Evolutionary conservation across 2,888 invertebrate species (phyloP), one percentile per base, ranked within the genome.

Genomic region (Agrotis segetum): DNA sequence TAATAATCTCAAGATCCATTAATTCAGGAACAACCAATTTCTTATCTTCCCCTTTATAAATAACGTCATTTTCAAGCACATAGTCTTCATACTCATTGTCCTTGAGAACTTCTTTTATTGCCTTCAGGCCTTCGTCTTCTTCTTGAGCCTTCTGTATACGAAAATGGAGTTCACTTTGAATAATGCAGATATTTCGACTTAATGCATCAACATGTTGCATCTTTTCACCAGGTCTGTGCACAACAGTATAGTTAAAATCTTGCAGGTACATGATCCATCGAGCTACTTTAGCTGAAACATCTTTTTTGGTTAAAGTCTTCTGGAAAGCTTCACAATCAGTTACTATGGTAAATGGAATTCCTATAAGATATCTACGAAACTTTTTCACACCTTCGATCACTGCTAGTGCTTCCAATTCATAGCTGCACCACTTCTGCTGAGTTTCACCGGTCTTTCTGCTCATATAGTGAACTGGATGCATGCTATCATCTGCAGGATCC

Each of bases 281-380:
- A 1, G 60, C 47, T 47, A 60, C 24, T 24, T 60, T 60, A 4
- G 47, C 46, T 24, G 17, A 46, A 16, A 47, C 47, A 16, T 47
- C 24, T n/a, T 13, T 47, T 17, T 60, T 47, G 2, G 29, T 29
- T 13, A 60, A 24, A 46, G 47, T 60, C 24, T 60, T 61, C 49
- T 61, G 29, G n/a, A 34, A 61, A 16, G 61, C 49, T 61, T 61
- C 29, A 50, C 61, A 61, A 29, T 61, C 61, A 49, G 49, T 61
- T 13, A 60, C 9, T 46, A 46, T 59, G 16, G 19, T 46, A 46
- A 46, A 47, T 21, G 44, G 59, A 46, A 60, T 60, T 21, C 24
- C 59, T 19, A 24, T 21, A 44, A 60, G 46, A 3, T 49, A 59
- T 19, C 24, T 46, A 21, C 59, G 21, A 46, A 59, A 46, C 17